Conservation (phyloP, 1,140 invertebrate species). For the Zaprionus nigranus region DNA sequence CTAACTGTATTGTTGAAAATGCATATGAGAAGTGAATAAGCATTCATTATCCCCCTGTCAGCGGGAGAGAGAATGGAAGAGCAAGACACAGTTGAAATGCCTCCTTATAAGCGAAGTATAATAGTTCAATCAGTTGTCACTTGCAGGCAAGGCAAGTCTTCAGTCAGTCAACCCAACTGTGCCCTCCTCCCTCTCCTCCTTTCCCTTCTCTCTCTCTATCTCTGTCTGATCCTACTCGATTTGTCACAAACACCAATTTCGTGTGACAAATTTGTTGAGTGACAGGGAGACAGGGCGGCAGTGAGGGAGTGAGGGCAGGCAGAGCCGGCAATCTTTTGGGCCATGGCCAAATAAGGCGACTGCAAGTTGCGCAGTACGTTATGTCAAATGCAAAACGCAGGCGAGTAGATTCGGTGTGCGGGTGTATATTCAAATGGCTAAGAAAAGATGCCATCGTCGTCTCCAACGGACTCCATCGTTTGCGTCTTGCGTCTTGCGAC, state of each 20-base stretch:
- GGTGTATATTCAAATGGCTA: conserved; percentile 70
- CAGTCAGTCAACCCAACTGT: conserved; percentile 3
- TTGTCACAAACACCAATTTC: conserved; percentile 83
- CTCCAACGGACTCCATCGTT: neutral
- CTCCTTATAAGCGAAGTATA: conserved; percentile 62
- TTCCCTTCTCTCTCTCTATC: conserved; percentile 3
- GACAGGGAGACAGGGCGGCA: conserved; percentile 14
- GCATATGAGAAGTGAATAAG: conserved; percentile 55
- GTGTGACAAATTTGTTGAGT: conserved; percentile 83
- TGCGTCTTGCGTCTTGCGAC: conserved; percentile 9
- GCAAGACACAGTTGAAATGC: neutral
- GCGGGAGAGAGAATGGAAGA: neutral
- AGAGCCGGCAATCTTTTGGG: conserved; percentile 48
- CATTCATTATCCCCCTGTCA: conserved; percentile 52
- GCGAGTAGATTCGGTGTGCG: conserved; percentile 26
- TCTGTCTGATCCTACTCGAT: conserved; percentile 54
- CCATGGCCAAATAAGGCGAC: conserved; percentile 72
- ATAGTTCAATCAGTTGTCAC: conserved; percentile 82
- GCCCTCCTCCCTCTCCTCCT: neutral
- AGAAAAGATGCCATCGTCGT: conserved; percentile 38
- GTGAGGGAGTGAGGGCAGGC: neutral
- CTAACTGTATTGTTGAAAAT: conserved; percentile 54
- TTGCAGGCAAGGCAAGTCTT: conserved; percentile 40
- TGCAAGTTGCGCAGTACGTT: conserved; percentile 32
- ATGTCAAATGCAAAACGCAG: conserved; percentile 59